Conservation (phyloP, 2,888 invertebrate genomes). For the Artemia sp. region DNA sequence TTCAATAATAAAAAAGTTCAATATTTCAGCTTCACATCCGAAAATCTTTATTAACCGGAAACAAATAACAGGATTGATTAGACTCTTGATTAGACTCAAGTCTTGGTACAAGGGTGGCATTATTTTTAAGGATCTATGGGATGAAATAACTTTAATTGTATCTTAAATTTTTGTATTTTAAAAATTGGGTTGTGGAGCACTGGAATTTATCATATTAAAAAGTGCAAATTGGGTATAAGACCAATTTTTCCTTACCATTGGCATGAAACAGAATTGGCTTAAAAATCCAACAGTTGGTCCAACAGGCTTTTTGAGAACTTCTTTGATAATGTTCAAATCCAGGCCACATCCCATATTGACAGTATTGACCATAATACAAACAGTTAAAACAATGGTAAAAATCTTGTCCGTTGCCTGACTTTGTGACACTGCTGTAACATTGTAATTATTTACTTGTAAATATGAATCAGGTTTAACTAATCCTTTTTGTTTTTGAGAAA, state of each 20-base stretch:
- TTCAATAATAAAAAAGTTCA: too few species aligned
- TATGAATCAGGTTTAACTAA: background rate
- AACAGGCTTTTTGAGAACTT: slow-evolving; percentile 34
- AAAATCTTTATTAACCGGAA: too few species aligned
- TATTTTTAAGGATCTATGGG: too few species aligned
- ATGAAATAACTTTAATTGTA: too few species aligned
- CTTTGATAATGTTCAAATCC: slow-evolving; percentile 31
- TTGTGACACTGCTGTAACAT: slow-evolving; percentile 22
- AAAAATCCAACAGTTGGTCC: slow-evolving; percentile 36
- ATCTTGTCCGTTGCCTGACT: slow-evolving; percentile 23
- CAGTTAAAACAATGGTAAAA: slow-evolving; percentile 30
- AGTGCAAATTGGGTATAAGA: too few species aligned
- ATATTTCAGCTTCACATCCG: too few species aligned
- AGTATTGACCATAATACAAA: slow-evolving; percentile 31
- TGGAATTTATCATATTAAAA: too few species aligned
- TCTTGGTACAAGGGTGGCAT: too few species aligned
- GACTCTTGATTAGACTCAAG: too few species aligned
- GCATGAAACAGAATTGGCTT: slow-evolving; percentile 39
- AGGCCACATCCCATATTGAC: slow-evolving; percentile 36
- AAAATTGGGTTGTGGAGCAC: too few species aligned
- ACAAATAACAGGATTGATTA: too few species aligned
- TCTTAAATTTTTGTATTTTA: too few species aligned
- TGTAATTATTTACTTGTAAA: background rate
- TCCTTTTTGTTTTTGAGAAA: background rate
- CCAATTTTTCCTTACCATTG: slow-evolving; percentile 32